Base-by-base conservation (phyloP, 2,888 invertebrate genomes). In the Cremastobaeus sp. region DNA sequence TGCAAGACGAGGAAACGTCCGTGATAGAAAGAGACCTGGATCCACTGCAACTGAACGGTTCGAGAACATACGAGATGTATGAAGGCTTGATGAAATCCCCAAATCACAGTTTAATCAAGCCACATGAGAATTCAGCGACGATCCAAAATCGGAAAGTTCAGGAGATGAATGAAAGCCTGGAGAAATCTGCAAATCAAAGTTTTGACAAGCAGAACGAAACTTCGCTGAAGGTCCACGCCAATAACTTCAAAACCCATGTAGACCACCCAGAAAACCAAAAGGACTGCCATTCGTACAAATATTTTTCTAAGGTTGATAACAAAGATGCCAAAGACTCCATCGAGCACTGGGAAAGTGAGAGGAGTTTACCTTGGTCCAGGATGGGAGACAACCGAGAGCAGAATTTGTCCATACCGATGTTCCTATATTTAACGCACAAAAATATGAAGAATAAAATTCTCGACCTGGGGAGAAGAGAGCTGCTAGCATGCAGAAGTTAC, bases 381-480 rank as follows among this genome's bases (percentile, higher is more conserved):
- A 78, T 78, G 76, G 76, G 71, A 5, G 57, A 77, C 3, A 77
- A 80, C 2, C 65, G 75, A 0, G 78, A 80, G 18, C 77, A 82
- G 37, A 83, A 82, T 60, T 73, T 81, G 1, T 82, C 82, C 3
- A 66, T 73, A 32, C 79, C 80, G 18, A 84, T 85, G 83, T 84
- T 82, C 32, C 60, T 81, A 6, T 86, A 83, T 59, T 55, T 85
- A 32, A 80, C 80, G 5, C 81, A 87, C 52, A 82, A 81, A 14
- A 83, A 86, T 14, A 57, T 85, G 35, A 84, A 84, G 18, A 39
- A 43, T 3, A 78, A 83, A 41, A 86, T 87, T 50, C 72, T 79
- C 5, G 85, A 87, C 65, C 72, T 86, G 2, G 69, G 75, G 8
- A 81, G 72, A 12, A 76, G 85, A 8, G 86, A 87, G 28, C 25